Evolutionary conservation across 2,888 invertebrate genomes (phyloP).

Genomic region (Gerris lacustris): DNA sequence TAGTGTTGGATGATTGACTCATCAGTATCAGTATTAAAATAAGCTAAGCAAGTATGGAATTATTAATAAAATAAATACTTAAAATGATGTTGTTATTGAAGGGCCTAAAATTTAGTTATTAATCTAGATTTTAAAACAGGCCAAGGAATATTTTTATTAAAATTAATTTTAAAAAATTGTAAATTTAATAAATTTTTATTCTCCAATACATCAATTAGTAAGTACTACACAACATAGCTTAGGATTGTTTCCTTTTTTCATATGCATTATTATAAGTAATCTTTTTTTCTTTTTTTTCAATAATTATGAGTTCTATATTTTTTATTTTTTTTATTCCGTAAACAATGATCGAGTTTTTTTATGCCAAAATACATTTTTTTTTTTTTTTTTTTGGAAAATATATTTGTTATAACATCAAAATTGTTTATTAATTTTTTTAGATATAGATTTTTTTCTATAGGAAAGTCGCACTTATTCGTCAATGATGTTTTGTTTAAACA

Average conservation of each 20-base stretch:
- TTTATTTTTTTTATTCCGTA: slow-evolving; percentile 27
- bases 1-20: no score
- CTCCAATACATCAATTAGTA: slow-evolving; percentile 31
- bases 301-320: slow-evolving; percentile 6
- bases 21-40: no score
- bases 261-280: slow-evolving; percentile 14
- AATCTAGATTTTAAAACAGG: no score
- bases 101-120: no score
- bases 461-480: slow-evolving; percentile 20
- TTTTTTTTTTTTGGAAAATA: slow-evolving; percentile 26
- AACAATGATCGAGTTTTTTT: slow-evolving; percentile 25
- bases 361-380: slow-evolving; percentile 30
- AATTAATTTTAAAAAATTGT: neutral
- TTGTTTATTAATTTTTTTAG: slow-evolving; percentile 25
- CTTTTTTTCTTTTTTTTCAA: slow-evolving; percentile 16
- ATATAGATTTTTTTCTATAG: slow-evolving; percentile 7
- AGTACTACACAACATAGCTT: slow-evolving; percentile 31
- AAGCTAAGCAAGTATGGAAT: no score
- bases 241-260: slow-evolving; percentile 30
- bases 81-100: no score
- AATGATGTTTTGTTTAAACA: slow-evolving; percentile 26
- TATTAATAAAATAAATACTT: no score
- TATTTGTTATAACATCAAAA: slow-evolving; percentile 24
- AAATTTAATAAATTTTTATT: slow-evolving; percentile 26
- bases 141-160: no score